Percentiles rank a stretch among this genome's conserved stretches.
These are phyloP conservation scores for Leptarthrus brevirostris DNA, from an alignment of 2,888 invertebrate genomes.

Conservation along the genomic window DNA sequence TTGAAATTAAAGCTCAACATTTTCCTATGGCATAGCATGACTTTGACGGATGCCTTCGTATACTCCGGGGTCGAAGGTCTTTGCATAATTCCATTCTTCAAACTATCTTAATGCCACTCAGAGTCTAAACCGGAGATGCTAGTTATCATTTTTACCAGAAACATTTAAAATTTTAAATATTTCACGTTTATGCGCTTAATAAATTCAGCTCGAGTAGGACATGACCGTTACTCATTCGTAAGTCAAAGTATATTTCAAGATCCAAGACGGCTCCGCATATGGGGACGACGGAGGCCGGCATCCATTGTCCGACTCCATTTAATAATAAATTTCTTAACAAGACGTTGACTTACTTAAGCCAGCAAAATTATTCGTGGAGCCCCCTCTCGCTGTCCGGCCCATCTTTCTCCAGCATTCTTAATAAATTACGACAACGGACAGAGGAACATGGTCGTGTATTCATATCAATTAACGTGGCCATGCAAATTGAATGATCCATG, in stretches of 20 bases:
- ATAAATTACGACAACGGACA: conserved; percentile 24
- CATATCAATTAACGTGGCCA: conserved; percentile 47
- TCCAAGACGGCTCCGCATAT: not conserved
- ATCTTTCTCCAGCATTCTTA: conserved; percentile 1
- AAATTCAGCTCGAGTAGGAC: conserved; percentile 32
- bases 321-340: conserved; percentile 47
- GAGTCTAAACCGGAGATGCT: not conserved
- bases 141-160: not conserved
- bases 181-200: conserved; percentile 43
- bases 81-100: not conserved
- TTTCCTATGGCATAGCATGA: not conserved
- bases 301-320: conserved; percentile 36
- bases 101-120: conserved; percentile 9
- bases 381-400: conserved; percentile 12
- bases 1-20: not conserved
- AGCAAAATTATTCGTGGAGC: conserved; percentile 9
- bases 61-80: conserved; percentile 17
- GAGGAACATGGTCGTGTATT: conserved; percentile 25
- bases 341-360: conserved; percentile 45
- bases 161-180: conserved; percentile 33
- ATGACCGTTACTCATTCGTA: conserved; percentile 15
- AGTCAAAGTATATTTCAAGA: not conserved
- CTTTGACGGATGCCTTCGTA: conserved; percentile 25
- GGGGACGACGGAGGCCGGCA: conserved; percentile 4
- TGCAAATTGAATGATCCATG: conserved; percentile 47